phyloP scores from a whole-genome alignment of 2,113 vertebrate species.

The Uria lomvia region DNA sequence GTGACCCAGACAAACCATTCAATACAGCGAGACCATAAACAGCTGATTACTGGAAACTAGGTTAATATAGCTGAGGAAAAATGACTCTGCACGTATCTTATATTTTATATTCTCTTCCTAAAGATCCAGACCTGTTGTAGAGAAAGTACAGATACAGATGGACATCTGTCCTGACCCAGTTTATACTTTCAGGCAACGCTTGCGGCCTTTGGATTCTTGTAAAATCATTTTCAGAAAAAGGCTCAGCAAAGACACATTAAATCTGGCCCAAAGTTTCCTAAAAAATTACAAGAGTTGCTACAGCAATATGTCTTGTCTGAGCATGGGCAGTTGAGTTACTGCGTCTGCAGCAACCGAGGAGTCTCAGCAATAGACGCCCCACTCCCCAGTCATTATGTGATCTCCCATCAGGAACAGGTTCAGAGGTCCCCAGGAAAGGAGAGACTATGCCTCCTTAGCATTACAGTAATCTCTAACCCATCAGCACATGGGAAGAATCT shows the following conservation, averaged over 20 bases:
- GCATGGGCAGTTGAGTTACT: background rate
- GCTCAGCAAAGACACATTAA: background rate
- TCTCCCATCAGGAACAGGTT: background rate
- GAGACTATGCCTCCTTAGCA: background rate
- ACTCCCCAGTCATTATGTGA: background rate
- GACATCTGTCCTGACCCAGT: background rate
- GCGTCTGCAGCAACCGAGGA: background rate
- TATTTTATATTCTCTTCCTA: background rate
- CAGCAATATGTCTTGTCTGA: background rate
- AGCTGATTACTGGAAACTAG: background rate
- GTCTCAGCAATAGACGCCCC: background rate
- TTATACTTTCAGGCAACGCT: background rate
- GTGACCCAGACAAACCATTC: background rate
- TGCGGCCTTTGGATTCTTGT: background rate
- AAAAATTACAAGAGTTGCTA: background rate
- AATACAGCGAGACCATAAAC: background rate
- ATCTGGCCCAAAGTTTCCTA: background rate
- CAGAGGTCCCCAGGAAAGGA: background rate
- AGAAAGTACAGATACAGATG: background rate
- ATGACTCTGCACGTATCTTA: background rate
- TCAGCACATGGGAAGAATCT: background rate
- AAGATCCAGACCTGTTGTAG: background rate
- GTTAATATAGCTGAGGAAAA: background rate
- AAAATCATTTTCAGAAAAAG: background rate
- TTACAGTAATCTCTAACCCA: background rate